phyloP scores from a whole-genome alignment of 2,797 vertebrate genomes.

The Rhinella marina region DNA sequence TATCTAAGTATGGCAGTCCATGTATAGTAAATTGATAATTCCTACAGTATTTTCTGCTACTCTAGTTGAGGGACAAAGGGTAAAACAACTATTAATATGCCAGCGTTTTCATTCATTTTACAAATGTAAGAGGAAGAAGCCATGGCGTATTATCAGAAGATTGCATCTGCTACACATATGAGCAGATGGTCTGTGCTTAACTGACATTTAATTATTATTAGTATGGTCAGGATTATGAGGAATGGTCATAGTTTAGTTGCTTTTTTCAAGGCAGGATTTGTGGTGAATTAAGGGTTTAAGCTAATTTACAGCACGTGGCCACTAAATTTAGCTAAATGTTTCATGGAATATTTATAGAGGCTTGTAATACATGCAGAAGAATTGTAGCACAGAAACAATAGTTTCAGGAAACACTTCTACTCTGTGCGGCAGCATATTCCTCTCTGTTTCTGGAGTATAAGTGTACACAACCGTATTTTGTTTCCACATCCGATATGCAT shows the following conservation, averaged over 20 bases:
- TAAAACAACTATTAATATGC: not conserved
- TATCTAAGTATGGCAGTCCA: not conserved
- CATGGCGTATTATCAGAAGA: not conserved
- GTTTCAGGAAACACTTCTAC: not conserved
- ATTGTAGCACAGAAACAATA: not conserved
- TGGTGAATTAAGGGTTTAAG: not conserved
- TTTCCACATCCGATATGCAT: too few species aligned
- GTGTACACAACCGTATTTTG: too few species aligned
- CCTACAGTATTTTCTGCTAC: not conserved
- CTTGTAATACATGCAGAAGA: not conserved
- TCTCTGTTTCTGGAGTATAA: too few species aligned
- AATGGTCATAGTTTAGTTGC: slow-evolving; percentile 12
- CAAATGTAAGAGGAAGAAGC: slow-evolving; percentile 22
- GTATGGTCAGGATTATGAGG: slow-evolving; percentile 38
- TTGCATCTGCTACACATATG: slow-evolving; percentile 43
- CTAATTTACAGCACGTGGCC: not conserved
- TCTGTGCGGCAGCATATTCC: not conserved
- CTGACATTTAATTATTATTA: slow-evolving; percentile 55
- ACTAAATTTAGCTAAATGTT: not conserved
- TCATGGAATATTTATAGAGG: not conserved
- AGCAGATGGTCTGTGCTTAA: slow-evolving; percentile 53
- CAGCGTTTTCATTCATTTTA: slow-evolving; percentile 6
- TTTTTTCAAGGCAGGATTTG: not conserved
- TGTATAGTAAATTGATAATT: slow-evolving; percentile 3
- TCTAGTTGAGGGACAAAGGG: not conserved